A percentile compares a stretch with the other conserved stretches of the same genome.
phyloP scores from a whole-genome alignment of 2,888 invertebrate species.

The Lasioglossum oenotherae region DNA sequence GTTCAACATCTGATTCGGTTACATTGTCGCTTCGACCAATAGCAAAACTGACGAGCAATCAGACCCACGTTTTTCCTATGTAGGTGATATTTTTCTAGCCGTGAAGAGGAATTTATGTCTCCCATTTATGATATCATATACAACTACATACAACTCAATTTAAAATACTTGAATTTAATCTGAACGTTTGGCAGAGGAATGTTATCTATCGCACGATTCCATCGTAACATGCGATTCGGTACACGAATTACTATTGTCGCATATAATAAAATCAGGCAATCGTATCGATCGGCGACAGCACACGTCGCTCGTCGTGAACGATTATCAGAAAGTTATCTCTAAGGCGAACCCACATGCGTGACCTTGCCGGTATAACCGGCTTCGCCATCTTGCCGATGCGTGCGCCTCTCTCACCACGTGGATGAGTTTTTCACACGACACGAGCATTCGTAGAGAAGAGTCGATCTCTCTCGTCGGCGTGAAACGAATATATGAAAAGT shows the following conservation, averaged over 20 bases:
- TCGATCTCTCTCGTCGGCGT: slow-evolving; percentile 18
- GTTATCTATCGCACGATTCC: slow-evolving; percentile 44
- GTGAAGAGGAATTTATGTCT: neutral
- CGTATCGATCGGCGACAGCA: slow-evolving; percentile 57
- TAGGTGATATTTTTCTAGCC: neutral
- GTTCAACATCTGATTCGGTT: neutral
- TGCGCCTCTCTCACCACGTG: slow-evolving; percentile 76
- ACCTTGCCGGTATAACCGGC: slow-evolving; percentile 76
- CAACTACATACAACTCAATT: neutral
- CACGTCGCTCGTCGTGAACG: slow-evolving; percentile 50
- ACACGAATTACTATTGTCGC: slow-evolving; percentile 31
- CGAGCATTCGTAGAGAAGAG: slow-evolving; percentile 41
- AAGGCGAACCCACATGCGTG: slow-evolving; percentile 72
- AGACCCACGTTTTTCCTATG: neutral
- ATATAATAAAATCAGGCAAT: slow-evolving; percentile 34
- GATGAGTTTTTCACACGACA: slow-evolving; percentile 72
- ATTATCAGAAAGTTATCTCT: slow-evolving; percentile 74
- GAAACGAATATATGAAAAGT: slow-evolving; percentile 18
- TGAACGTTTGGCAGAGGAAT: neutral
- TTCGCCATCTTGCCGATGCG: slow-evolving; percentile 80
- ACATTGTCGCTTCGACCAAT: neutral
- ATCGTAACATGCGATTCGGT: neutral
- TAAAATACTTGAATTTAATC: neutral
- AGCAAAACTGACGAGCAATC: neutral
- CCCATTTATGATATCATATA: neutral